Conservation (phyloP, 2,113 vertebrate genomes). For the Chionomys nivalis region DNA sequence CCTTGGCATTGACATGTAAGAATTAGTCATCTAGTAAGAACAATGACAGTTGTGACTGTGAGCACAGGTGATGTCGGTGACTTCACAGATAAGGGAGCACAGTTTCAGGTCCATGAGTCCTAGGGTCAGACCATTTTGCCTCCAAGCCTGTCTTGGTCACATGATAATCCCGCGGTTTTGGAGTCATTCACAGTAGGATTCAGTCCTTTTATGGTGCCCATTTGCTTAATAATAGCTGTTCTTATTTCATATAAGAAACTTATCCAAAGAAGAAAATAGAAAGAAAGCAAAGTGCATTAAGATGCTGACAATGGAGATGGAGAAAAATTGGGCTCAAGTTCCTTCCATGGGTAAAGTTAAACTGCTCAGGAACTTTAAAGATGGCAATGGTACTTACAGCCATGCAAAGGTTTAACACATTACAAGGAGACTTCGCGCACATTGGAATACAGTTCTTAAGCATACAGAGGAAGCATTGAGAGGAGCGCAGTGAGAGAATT, state of each 20-base stretch:
- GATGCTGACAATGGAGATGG: conserved; percentile 36
- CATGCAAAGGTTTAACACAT: neutral
- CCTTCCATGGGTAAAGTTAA: neutral
- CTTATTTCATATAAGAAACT: conserved; percentile 11
- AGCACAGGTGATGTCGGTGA: neutral
- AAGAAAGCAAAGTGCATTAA: neutral
- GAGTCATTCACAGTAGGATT: conserved; percentile 1
- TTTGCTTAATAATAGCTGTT: conserved; percentile 1
- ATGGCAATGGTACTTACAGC: neutral
- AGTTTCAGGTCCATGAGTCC: neutral
- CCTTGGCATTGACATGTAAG: conserved; percentile 76
- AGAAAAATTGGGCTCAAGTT: neutral
- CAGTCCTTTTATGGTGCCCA: no score
- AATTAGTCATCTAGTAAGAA: conserved; percentile 50
- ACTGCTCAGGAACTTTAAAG: conserved; percentile 19
- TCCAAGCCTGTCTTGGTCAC: conserved; percentile 6
- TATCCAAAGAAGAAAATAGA: conserved; percentile 49
- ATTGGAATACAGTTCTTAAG: neutral
- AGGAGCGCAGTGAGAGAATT: neutral
- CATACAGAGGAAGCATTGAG: neutral
- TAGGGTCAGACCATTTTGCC: neutral
- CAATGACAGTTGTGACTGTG: neutral
- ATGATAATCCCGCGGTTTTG: neutral
- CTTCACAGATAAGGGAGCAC: neutral
- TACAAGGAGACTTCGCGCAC: neutral